Conservation (phyloP, 2,113 vertebrate genomes). For the Jaculus jaculus region DNA sequence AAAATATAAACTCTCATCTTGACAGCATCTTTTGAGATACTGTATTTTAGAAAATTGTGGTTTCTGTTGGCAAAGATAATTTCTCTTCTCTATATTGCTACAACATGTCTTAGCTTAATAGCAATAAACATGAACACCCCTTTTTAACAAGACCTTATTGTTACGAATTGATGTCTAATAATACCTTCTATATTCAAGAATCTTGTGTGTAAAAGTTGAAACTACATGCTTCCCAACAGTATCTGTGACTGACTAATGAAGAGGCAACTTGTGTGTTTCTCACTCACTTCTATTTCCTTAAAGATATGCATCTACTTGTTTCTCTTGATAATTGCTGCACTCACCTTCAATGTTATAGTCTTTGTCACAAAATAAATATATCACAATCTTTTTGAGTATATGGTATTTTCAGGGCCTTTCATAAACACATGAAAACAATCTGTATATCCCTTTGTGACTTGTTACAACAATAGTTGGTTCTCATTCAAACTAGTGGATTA, state of each 20-base stretch:
- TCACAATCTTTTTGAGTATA: neutral
- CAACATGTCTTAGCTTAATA: neutral
- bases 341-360: neutral
- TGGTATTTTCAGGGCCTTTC: neutral
- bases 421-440: neutral
- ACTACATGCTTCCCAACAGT: neutral
- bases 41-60: conserved; percentile 7
- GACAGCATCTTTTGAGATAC: conserved; percentile 25
- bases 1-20: conserved; percentile 11
- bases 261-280: neutral
- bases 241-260: neutral
- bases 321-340: neutral
- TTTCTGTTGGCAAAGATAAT: neutral
- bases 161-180: neutral
- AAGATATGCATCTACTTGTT: neutral
- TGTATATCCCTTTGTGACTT: neutral
- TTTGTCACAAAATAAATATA: neutral
- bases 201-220: neutral
- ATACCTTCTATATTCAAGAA: conserved; percentile 11
- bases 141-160: neutral
- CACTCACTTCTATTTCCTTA: conserved; percentile 2
- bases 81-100: neutral
- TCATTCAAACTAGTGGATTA: neutral
- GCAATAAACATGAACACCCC: neutral
- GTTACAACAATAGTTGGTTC: neutral